A percentile compares a stretch with the other conserved stretches of the same genome.
Conservation (phyloP, 2,113 vertebrate species). For the Ceuthmochares aereus region DNA sequence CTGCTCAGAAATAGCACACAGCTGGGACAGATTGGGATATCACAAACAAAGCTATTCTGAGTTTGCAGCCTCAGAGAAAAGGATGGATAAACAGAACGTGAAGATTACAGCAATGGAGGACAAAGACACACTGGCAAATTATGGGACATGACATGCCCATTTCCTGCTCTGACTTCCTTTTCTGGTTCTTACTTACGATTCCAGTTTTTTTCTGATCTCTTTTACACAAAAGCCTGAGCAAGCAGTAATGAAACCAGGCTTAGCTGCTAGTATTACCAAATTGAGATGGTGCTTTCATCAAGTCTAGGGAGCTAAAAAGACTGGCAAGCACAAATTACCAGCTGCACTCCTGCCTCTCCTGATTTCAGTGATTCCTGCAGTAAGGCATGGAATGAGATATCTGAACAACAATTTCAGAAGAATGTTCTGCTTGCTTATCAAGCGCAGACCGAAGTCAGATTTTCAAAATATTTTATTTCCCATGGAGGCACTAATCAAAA, state of each 20-base stretch:
- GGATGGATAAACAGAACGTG: constrained; percentile 42
- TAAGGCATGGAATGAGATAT: neutral
- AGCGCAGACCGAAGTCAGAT: neutral
- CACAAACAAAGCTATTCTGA: constrained; percentile 49
- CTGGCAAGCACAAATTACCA: constrained; percentile 11
- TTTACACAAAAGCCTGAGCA: constrained; percentile 10
- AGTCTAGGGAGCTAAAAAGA: constrained; percentile 4
- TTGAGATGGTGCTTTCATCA: constrained; percentile 27
- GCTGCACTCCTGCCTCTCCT: constrained; percentile 20
- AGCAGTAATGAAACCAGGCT: constrained; percentile 46
- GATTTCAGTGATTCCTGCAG: constrained; percentile 28
- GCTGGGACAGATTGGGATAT: constrained; percentile 52
- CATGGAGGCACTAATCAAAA: neutral
- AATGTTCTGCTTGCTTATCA: neutral
- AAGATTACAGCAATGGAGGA: constrained; percentile 32
- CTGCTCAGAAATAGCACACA: constrained; percentile 3
- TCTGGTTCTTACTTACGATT: constrained; percentile 6
- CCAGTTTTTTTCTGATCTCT: constrained; percentile 30
- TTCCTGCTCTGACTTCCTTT: constrained; percentile 49
- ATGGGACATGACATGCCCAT: neutral
- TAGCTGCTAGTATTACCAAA: constrained; percentile 41
- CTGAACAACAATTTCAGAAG: neutral
- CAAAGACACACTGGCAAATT: constrained; percentile 30
- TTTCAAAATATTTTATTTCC: constrained; percentile 38
- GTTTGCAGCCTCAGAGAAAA: constrained; percentile 14